Conservation (phyloP, 2,888 invertebrate genomes). For the Andricus curvator region DNA sequence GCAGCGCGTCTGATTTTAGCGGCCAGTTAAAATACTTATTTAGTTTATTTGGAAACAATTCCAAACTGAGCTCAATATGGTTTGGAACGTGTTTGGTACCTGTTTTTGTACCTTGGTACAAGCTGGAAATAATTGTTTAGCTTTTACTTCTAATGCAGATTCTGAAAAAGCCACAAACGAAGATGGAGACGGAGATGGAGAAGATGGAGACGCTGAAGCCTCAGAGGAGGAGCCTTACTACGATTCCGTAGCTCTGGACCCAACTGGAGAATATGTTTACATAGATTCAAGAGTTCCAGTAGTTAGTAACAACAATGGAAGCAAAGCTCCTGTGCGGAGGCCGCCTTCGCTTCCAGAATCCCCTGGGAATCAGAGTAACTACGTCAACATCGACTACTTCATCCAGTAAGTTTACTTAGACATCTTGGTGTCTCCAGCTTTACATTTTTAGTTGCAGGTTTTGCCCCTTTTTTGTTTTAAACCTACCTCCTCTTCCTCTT, state of each 20-base stretch:
- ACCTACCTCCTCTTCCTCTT: neutral
- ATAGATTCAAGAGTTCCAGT: constrained; percentile 83
- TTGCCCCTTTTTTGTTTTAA: neutral
- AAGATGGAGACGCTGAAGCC: constrained; percentile 75
- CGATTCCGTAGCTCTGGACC: constrained; percentile 80
- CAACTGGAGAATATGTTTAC: constrained; percentile 86
- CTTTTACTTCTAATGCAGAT: constrained; percentile 58
- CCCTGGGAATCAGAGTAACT: constrained; percentile 90
- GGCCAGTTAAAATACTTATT: too few relatives aligned
- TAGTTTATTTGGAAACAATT: too few relatives aligned
- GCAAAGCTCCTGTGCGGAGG: constrained; percentile 70
- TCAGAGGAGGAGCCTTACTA: constrained; percentile 80
- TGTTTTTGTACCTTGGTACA: too few relatives aligned
- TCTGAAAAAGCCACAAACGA: constrained; percentile 74
- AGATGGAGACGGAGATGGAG: constrained; percentile 71
- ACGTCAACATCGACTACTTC: constrained; percentile 96
- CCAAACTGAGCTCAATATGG: too few relatives aligned
- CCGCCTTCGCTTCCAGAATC: constrained; percentile 85
- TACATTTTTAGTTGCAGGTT: neutral
- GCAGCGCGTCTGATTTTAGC: too few relatives aligned
- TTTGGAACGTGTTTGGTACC: too few relatives aligned
- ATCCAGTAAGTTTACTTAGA: constrained; percentile 84
- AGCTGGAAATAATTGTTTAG: neutral
- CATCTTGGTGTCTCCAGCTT: constrained; percentile 2
- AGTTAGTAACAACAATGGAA: constrained; percentile 69